phyloP scores from a whole-genome alignment of 2,797 vertebrate species.

The Cyclopterus lumpus region DNA sequence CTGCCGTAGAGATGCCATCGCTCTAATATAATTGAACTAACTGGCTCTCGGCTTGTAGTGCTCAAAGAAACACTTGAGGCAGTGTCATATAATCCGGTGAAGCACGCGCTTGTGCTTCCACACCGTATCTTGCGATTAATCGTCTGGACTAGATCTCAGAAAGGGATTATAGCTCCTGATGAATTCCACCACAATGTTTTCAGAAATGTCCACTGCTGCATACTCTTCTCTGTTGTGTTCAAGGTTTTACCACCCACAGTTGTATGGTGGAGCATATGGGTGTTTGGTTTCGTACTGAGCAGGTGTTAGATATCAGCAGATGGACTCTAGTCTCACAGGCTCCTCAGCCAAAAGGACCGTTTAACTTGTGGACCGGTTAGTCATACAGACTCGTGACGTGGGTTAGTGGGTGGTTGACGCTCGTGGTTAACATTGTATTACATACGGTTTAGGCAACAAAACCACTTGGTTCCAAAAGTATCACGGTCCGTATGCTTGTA shows the following conservation, averaged over 20 bases:
- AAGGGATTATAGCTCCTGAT: background rate
- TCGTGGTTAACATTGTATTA: no score
- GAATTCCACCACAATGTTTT: background rate
- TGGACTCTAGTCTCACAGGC: conserved; percentile 4
- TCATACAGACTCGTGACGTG: background rate
- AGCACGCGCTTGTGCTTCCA: no score
- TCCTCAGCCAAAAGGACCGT: conserved; percentile 8
- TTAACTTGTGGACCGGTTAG: conserved; percentile 1
- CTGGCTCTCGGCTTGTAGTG: no score
- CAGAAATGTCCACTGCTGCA: background rate
- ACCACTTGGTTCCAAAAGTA: no score
- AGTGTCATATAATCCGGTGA: no score
- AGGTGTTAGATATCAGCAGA: conserved; percentile 18
- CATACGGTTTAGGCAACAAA: no score
- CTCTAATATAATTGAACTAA: no score
- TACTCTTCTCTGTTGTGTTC: background rate
- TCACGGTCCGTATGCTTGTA: no score
- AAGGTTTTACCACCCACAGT: background rate
- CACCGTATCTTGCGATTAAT: no score
- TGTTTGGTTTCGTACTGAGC: conserved; percentile 1
- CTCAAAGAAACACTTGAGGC: no score
- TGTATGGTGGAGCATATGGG: background rate
- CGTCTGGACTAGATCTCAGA: background rate
- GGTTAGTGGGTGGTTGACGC: no score
- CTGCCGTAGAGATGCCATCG: no score